Conservation (phyloP, 1,140 invertebrate species). For the Bombus terrestris region DNA sequence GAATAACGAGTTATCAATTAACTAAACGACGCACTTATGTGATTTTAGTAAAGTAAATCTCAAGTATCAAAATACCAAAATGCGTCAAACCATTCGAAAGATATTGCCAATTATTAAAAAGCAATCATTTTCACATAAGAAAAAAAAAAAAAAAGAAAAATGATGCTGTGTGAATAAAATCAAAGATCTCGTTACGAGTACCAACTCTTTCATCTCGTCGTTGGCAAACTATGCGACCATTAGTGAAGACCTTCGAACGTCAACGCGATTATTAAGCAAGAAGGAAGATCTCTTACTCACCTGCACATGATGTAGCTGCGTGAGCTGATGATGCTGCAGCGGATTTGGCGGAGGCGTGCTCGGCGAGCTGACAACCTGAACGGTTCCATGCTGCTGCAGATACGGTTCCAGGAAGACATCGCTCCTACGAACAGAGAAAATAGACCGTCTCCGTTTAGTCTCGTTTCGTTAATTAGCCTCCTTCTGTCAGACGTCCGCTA, state of each 20-base stretch:
- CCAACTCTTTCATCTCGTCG: background rate
- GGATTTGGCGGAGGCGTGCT: slow-evolving; percentile 80
- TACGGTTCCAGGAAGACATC: slow-evolving; percentile 82
- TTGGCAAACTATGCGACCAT: too few relatives aligned
- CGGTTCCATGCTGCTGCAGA: slow-evolving; percentile 78
- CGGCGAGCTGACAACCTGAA: slow-evolving; percentile 79
- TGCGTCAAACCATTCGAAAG: fast-evolving
- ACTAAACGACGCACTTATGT: too few relatives aligned
- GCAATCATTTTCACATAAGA: too few relatives aligned
- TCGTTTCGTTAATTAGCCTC: slow-evolving; percentile 27
- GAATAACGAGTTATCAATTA: too few relatives aligned
- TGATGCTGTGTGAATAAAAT: too few relatives aligned
- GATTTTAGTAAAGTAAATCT: too few relatives aligned
- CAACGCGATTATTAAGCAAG: background rate
- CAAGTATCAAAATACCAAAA: too few relatives aligned
- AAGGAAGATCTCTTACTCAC: slow-evolving; percentile 56
- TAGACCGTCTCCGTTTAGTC: slow-evolving; percentile 10
- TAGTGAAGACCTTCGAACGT: too few relatives aligned
- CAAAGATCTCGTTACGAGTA: too few relatives aligned
- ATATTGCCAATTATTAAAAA: too few relatives aligned
- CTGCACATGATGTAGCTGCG: slow-evolving; percentile 82
- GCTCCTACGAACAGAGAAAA: slow-evolving; percentile 75
- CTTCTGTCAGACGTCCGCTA: background rate
- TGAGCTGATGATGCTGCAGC: slow-evolving; percentile 79
- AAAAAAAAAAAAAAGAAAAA: too few relatives aligned